Evolutionary conservation across 2,888 invertebrate species (phyloP).

Genomic region (Beris chalybata): DNA sequence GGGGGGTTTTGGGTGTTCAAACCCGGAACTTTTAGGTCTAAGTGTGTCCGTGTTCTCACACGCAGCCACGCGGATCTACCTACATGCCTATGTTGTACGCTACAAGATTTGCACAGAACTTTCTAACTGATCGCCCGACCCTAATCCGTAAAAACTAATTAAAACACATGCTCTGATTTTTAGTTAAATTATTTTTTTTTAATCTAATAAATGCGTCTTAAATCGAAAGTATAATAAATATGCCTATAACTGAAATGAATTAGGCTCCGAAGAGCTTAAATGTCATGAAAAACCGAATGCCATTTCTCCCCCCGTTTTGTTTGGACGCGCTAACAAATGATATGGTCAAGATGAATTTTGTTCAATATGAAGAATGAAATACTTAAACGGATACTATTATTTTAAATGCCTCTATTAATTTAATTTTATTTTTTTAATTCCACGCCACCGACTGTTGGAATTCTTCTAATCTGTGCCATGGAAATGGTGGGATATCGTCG

Average conservation of each 20-base stretch:
- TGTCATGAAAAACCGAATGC: neutral
- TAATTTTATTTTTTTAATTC: conserved; percentile 64
- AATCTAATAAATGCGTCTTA: conserved; percentile 56
- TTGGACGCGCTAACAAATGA: neutral
- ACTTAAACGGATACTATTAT: neutral
- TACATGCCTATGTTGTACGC: too few relatives aligned
- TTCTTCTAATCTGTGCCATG: conserved; percentile 76
- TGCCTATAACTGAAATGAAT: conserved; percentile 28
- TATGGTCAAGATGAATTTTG: conserved; percentile 18
- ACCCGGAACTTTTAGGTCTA: too few relatives aligned
- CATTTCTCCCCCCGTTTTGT: neutral
- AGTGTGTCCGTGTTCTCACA: too few relatives aligned
- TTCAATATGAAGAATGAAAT: conserved; percentile 31
- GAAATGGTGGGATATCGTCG: conserved; percentile 66
- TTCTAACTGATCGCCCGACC: too few relatives aligned
- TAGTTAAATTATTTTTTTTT: too few relatives aligned
- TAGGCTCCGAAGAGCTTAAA: conserved; percentile 4
- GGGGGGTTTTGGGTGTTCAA: too few relatives aligned
- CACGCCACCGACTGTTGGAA: conserved; percentile 69
- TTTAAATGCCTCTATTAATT: neutral
- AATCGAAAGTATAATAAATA: conserved; percentile 42
- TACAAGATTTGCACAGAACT: too few relatives aligned
- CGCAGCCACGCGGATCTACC: too few relatives aligned
- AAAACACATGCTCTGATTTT: too few relatives aligned
- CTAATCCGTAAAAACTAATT: conserved; percentile 34